Evolutionary conservation across 2,888 invertebrate genomes (phyloP).

Genomic region (Hoplodrina ambigua): DNA sequence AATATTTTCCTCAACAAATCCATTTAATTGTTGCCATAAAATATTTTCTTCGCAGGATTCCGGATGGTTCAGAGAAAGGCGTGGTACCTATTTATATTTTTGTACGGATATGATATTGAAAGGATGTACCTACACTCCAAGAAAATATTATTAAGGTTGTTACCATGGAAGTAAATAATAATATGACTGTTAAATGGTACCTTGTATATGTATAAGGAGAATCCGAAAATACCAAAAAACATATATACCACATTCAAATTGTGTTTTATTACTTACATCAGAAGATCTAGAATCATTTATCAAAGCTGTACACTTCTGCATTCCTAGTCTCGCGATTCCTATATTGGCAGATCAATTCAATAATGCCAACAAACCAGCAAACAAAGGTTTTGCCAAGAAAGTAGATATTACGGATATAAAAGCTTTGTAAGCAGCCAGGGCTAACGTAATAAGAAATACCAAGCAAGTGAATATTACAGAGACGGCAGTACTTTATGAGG

Average conservation of each 20-base stretch:
- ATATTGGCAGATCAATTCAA: constrained; percentile 68
- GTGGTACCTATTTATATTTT: constrained; percentile 81
- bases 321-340: constrained; percentile 71
- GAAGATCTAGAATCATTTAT: constrained; percentile 69
- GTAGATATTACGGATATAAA: constrained; percentile 49
- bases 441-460: constrained; percentile 40
- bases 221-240: constrained; percentile 41
- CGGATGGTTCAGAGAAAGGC: constrained; percentile 79
- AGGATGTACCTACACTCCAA: constrained; percentile 72
- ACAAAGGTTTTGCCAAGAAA: constrained; percentile 66
- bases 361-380: constrained; percentile 64
- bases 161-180: constrained; percentile 75
- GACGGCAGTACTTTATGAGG: constrained; percentile 20
- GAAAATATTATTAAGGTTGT: constrained; percentile 69
- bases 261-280: constrained; percentile 68
- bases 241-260: constrained; percentile 69
- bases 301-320: constrained; percentile 68
- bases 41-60: constrained; percentile 50
- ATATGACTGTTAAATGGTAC: constrained; percentile 85
- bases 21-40: constrained; percentile 1
- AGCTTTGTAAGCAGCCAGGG: constrained; percentile 15
- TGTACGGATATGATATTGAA: constrained; percentile 82
- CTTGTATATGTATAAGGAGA: constrained; percentile 73
- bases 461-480: constrained; percentile 39
- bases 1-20: not conserved